Conservation (phyloP, 2,797 vertebrate genomes). For the Loriculus beryllinus region DNA sequence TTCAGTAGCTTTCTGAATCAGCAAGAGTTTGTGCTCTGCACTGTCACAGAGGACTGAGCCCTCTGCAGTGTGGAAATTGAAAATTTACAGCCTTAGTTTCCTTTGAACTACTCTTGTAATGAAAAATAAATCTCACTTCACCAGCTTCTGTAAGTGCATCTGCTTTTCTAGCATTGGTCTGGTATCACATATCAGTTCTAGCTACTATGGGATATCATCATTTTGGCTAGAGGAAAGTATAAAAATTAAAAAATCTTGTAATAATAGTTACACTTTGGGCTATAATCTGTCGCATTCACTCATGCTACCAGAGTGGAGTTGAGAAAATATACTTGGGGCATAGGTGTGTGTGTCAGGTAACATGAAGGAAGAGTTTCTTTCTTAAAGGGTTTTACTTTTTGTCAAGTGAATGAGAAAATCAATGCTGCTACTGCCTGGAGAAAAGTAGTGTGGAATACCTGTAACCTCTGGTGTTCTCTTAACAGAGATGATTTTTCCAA, state of each 20-base stretch:
- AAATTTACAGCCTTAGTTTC: background rate
- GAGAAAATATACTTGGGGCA: background rate
- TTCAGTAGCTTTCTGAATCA: conserved; percentile 12
- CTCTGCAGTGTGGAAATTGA: background rate
- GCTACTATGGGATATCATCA: background rate
- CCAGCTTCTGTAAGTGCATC: background rate
- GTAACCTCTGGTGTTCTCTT: background rate
- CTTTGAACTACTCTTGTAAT: background rate
- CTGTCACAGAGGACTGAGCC: background rate
- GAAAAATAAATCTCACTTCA: background rate
- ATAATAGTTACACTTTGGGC: background rate
- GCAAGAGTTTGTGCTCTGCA: background rate
- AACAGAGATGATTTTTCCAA: background rate
- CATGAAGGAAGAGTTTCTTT: background rate
- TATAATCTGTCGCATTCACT: background rate
- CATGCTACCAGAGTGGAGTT: background rate
- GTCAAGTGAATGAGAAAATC: background rate
- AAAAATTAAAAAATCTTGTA: background rate
- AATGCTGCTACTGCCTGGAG: background rate
- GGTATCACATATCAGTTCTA: background rate
- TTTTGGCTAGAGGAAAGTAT: background rate
- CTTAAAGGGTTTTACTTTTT: background rate
- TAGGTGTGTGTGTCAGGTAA: background rate
- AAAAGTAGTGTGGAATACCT: background rate
- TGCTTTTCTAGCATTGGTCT: background rate